These are phyloP conservation scores for Erpobdella octoculata DNA, from an alignment of 2,888 invertebrate genomes.

Conservation along the genomic window DNA sequence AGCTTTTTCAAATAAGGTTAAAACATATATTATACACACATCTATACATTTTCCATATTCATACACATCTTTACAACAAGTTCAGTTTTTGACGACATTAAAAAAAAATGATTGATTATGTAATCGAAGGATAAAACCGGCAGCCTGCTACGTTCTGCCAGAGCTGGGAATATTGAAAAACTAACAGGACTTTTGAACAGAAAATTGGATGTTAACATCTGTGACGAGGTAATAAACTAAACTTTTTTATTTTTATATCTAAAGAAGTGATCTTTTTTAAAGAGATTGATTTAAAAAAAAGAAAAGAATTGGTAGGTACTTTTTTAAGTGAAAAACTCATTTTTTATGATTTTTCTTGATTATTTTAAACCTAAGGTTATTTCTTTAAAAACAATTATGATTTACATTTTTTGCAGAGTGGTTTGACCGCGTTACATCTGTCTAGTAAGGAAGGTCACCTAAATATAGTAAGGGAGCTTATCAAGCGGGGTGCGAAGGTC, in stretches of 20 bases:
- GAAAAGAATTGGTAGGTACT: too few species aligned
- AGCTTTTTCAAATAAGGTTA: too few species aligned
- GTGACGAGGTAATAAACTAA: conserved; percentile 78
- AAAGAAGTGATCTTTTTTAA: too few species aligned
- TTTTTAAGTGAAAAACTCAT: too few species aligned
- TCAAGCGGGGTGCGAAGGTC: conserved; percentile 86
- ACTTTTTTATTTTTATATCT: not conserved
- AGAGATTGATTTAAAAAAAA: too few species aligned
- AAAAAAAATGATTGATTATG: conserved; percentile 1
- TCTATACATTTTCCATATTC: too few species aligned
- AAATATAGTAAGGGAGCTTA: conserved; percentile 87
- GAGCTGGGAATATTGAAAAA: conserved; percentile 94
- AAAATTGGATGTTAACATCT: conserved; percentile 95
- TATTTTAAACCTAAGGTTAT: too few species aligned
- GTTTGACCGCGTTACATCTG: conserved; percentile 82
- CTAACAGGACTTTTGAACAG: conserved; percentile 90
- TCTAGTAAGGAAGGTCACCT: conserved; percentile 93
- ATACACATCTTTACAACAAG: too few species aligned
- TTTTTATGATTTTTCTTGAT: too few species aligned
- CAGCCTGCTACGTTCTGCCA: conserved; percentile 91
- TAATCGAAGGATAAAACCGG: conserved; percentile 90
- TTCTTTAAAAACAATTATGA: too few species aligned
- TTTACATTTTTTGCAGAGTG: conserved; percentile 37
- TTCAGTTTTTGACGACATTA: too few species aligned
- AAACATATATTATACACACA: too few species aligned